Evolutionary conservation across 2,113 vertebrate species (phyloP).

Genomic region (Gymnocephalus cernua): DNA sequence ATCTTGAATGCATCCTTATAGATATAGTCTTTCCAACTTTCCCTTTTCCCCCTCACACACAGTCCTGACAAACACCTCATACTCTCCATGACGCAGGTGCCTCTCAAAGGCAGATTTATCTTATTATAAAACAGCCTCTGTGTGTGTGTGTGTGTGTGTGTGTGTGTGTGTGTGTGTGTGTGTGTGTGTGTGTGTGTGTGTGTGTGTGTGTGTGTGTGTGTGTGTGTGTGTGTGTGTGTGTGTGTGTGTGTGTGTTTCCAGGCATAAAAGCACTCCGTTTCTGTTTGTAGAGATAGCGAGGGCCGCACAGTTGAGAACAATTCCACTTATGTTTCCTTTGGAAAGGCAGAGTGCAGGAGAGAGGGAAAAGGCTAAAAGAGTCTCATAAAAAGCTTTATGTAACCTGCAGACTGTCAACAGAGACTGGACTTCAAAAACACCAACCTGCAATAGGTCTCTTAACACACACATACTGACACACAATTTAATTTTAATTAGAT

Average conservation of each 20-base stretch:
- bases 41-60: neutral
- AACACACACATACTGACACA: neutral
- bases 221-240: constrained; percentile 32
- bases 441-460: neutral
- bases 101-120: constrained; percentile 72
- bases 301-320: constrained; percentile 51
- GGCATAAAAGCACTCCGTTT: constrained; percentile 52
- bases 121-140: constrained; percentile 63
- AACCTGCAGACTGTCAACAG: constrained; percentile 43
- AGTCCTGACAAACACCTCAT: constrained; percentile 51
- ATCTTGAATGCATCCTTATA: neutral
- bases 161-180: constrained; percentile 46
- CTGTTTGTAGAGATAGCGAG: constrained; percentile 66
- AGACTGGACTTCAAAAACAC: neutral
- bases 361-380: neutral
- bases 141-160: constrained; percentile 14
- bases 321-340: constrained; percentile 59
- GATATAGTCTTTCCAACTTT: neutral
- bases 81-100: constrained; percentile 77
- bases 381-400: constrained; percentile 59
- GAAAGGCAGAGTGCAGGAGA: constrained; percentile 15
- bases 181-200: constrained; percentile 13
- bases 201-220: constrained; percentile 8
- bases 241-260: constrained; percentile 46
- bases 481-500: neutral